Evolutionary conservation across 2,797 vertebrate genomes (phyloP).

Genomic region (Gymnopithys bicolor): DNA sequence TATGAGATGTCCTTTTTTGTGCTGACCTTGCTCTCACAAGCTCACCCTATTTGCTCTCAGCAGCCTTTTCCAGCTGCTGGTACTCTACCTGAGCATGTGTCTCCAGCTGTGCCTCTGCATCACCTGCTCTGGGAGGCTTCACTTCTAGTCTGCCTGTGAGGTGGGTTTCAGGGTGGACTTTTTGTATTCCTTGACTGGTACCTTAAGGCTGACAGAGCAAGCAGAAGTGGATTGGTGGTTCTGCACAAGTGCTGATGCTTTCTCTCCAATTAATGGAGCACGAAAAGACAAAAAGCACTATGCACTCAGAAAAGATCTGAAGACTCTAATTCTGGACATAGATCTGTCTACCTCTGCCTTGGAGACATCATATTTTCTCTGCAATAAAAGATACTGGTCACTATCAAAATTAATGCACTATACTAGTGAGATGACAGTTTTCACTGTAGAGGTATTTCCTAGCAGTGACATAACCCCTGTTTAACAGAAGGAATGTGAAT

Average conservation of each 20-base stretch:
- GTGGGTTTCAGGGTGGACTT: neutral
- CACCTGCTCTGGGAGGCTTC: neutral
- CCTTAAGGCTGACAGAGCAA: neutral
- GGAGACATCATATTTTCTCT: neutral
- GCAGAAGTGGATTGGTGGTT: neutral
- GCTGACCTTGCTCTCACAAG: neutral
- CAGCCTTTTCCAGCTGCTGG: neutral
- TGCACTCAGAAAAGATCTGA: neutral
- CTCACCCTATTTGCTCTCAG: fast-evolving
- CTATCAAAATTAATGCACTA: neutral
- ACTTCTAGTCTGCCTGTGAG: neutral
- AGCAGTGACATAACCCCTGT: neutral
- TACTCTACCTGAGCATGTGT: fast-evolving
- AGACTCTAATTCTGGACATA: neutral
- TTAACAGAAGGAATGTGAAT: slow-evolving; percentile 28
- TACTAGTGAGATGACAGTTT: neutral
- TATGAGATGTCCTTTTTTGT: fast-evolving
- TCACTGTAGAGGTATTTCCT: neutral
- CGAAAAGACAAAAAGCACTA: neutral
- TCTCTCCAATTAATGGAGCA: neutral
- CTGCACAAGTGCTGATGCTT: neutral
- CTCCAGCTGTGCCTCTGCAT: neutral
- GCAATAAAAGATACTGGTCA: neutral
- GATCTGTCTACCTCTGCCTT: neutral
- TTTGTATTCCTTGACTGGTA: neutral